phyloP scores from a whole-genome alignment of 2,888 invertebrate species.

The Oscheius onirici region DNA sequence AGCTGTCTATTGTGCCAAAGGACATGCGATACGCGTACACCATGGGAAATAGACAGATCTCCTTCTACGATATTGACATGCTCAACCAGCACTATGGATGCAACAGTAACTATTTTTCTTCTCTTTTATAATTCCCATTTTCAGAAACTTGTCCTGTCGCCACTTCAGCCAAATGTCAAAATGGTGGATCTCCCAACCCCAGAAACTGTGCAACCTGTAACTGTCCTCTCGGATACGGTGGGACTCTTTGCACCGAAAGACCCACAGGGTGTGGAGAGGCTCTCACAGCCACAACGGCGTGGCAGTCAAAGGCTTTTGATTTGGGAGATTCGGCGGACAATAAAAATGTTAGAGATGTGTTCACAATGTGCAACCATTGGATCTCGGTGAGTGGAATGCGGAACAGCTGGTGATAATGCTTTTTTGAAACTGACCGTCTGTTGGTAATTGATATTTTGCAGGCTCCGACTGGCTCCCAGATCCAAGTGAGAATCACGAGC shows the following conservation, averaged over 20 bases:
- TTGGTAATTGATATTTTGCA: not conserved
- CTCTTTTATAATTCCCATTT: not conserved
- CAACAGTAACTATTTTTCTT: conserved; percentile 37
- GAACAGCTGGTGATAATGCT: not conserved
- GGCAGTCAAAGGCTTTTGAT: conserved; percentile 36
- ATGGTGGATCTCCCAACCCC: conserved; percentile 62
- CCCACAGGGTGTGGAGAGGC: conserved; percentile 45
- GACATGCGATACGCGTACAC: conserved; percentile 54
- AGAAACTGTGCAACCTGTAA: conserved; percentile 59
- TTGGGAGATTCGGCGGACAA: conserved; percentile 38
- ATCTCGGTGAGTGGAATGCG: conserved; percentile 5
- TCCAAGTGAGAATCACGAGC: conserved; percentile 38
- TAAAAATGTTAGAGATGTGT: conserved; percentile 30
- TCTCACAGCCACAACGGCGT: conserved; percentile 41
- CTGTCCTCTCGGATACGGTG: conserved; percentile 66
- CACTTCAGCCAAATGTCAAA: conserved; percentile 52
- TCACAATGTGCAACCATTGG: conserved; percentile 31
- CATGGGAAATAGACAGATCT: conserved; percentile 57
- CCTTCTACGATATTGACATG: conserved; percentile 61
- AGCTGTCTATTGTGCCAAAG: conserved; percentile 42
- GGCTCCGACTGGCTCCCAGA: conserved; percentile 42
- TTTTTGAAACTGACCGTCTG: not conserved
- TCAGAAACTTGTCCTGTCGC: conserved; percentile 42
- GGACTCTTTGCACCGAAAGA: conserved; percentile 45
- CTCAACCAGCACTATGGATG: conserved; percentile 67